These are phyloP conservation scores for Myxocyprinus asiaticus DNA, from an alignment of 2,113 vertebrate species.

Conservation along the genomic window DNA sequence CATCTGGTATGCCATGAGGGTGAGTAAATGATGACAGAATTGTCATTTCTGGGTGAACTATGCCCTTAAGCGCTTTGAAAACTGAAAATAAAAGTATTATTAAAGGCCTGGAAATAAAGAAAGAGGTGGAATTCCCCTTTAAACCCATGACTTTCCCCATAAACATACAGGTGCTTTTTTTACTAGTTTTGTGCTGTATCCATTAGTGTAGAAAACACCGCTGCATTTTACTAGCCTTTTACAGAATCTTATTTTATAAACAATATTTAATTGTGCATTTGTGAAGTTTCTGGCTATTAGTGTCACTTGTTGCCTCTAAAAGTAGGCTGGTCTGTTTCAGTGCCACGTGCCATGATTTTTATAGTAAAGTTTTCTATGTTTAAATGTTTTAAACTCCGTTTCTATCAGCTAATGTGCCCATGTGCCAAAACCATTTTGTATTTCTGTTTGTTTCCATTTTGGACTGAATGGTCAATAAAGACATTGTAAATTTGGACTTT, in stretches of 20 bases:
- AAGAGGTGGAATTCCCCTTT: conserved; percentile 27
- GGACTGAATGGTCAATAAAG: too few relatives aligned
- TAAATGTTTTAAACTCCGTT: conserved; percentile 47
- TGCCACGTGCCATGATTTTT: conserved; percentile 55
- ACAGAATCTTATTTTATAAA: conserved; percentile 65
- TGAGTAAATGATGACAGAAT: too few relatives aligned
- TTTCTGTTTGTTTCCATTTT: conserved; percentile 51
- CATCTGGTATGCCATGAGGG: too few relatives aligned
- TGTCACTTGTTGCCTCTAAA: conserved; percentile 67
- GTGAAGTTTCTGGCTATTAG: conserved; percentile 64
- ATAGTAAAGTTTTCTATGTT: conserved; percentile 54
- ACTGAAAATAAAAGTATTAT: background rate
- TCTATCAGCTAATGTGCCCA: conserved; percentile 56
- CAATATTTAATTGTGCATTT: conserved; percentile 75
- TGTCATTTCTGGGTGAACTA: too few relatives aligned
- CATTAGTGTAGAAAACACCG: background rate
- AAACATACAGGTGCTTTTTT: conserved; percentile 74
- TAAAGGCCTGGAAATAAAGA: background rate
- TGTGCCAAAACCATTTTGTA: conserved; percentile 72
- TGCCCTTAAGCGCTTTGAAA: background rate
- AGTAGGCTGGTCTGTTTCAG: conserved; percentile 58
- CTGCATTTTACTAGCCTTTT: conserved; percentile 77
- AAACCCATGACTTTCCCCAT: conserved; percentile 59
- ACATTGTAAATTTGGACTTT: conserved; percentile 43
- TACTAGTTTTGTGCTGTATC: background rate